phyloP scores from a whole-genome alignment of 2,797 vertebrate species.

The Synaphobranchus kaupii region DNA sequence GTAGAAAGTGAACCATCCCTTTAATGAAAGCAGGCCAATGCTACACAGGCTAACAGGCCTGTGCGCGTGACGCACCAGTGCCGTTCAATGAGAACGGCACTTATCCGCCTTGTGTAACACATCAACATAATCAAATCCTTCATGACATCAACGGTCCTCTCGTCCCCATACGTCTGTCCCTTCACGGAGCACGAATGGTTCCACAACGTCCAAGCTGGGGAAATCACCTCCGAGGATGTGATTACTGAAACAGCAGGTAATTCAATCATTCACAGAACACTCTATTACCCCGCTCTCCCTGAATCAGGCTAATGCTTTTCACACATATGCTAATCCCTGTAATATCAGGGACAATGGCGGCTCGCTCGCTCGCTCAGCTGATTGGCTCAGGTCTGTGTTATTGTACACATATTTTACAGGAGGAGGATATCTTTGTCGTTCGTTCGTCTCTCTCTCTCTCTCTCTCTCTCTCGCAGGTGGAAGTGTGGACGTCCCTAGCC shows the following conservation, averaged over 20 bases:
- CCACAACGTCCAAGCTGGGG: neutral
- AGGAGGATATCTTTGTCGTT: conserved; percentile 54
- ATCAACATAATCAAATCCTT: neutral
- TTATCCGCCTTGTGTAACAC: neutral
- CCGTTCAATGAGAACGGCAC: neutral
- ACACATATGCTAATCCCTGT: conserved; percentile 84
- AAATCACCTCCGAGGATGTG: neutral
- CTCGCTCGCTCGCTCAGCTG: conserved; percentile 76
- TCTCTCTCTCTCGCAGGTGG: neutral
- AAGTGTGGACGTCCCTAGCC: too few relatives aligned
- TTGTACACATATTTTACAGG: conserved; percentile 67
- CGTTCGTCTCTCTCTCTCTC: neutral
- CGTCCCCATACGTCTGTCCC: neutral
- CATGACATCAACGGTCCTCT: neutral
- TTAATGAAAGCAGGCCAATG: neutral
- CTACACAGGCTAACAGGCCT: neutral
- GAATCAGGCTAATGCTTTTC: conserved; percentile 48
- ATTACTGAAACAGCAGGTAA: conserved; percentile 9
- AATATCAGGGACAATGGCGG: conserved; percentile 86
- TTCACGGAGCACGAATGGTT: neutral
- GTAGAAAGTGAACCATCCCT: neutral
- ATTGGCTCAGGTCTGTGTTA: conserved; percentile 69
- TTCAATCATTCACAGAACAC: neutral
- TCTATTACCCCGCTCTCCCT: conserved; percentile 20
- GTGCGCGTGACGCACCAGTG: too few relatives aligned